Conservation (phyloP, 2,113 vertebrate species). For the Misgurnus mizolepis region DNA sequence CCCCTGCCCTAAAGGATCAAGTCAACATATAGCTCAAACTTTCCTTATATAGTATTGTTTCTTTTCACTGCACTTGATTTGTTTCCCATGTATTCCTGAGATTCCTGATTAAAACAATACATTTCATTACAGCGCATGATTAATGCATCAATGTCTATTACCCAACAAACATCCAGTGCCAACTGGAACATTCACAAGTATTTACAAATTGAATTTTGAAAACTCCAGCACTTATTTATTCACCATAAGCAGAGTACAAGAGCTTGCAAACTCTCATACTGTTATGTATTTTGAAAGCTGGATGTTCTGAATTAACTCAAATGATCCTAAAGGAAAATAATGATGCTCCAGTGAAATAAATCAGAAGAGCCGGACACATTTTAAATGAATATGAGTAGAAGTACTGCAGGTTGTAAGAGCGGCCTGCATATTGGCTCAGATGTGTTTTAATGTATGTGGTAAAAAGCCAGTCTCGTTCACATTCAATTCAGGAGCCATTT, state of each 20-base stretch:
- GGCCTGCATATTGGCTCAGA: neutral
- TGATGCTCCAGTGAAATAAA: constrained; percentile 9
- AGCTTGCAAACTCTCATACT: neutral
- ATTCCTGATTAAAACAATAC: neutral
- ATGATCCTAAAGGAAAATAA: constrained; percentile 14
- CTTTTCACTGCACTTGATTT: neutral
- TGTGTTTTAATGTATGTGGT: constrained; percentile 25
- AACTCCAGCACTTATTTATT: neutral
- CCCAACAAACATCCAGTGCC: neutral
- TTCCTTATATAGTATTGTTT: too few species aligned
- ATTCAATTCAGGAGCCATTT: constrained; percentile 18
- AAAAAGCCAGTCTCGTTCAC: constrained; percentile 7
- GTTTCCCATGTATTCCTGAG: neutral
- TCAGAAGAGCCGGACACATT: neutral
- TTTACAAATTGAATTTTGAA: neutral
- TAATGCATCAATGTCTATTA: neutral
- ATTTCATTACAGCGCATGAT: neutral
- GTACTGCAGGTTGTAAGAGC: too few species aligned
- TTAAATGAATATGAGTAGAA: neutral
- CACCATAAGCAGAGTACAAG: neutral
- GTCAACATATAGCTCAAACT: neutral
- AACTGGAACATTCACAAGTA: neutral
- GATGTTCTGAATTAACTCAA: neutral
- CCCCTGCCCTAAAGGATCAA: too few species aligned
- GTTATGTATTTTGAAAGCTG: neutral